Evolutionary conservation across 2,797 vertebrate species (phyloP), one percentile per base, ranked within the genome.

Genomic region (Vespertilio murinus): DNA sequence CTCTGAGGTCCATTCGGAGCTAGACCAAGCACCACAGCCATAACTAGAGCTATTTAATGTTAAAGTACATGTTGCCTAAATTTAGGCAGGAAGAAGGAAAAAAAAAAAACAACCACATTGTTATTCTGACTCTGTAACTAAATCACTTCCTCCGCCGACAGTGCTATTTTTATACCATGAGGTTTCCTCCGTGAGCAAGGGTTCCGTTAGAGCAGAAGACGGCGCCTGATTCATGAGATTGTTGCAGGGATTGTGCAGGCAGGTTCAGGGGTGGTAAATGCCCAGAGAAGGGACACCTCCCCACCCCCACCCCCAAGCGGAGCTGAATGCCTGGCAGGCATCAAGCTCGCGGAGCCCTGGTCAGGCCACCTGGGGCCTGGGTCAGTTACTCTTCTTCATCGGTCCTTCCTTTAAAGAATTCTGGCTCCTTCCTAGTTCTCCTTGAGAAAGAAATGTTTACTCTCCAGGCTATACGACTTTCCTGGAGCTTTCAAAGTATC

Each of bases 391-490:
- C 89, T 33, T 78, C 78, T 35, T 30, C 56, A 30, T 13, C 40
- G 81, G 13, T 81, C 71, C 45, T 23, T 59, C 12, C 85, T 83
- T 80, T 6, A 81, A 79, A 82, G 78, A 73, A 38, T 25, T 67
- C 49, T 47, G 85, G 13, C 59, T 90, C 83, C 42, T 94, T 91
- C 30, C 75, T 70, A 70, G 42, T 84, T 79, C 33, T 30, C 10
- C 14, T 79, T 77, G 22, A 93, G 82, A 81, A 93, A 93, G n/a
- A 88, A 80, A 93, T 64, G 65, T 96, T 90, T 73, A 75, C 78
- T 75, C 65, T 90, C 69, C 79, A 96, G 88, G 90, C 93, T 93
- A 78, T 88, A 74, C 10, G 87, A 73, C 47, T 94, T 93, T 79
- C 65, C 88, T 86, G 83, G 64, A 86, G 56, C n/a, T 93, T 59